A percentile compares a stretch with the other conserved stretches of the same genome.
phyloP scores from a whole-genome alignment of 2,888 invertebrate genomes.

The Oxyscelio sp. region DNA sequence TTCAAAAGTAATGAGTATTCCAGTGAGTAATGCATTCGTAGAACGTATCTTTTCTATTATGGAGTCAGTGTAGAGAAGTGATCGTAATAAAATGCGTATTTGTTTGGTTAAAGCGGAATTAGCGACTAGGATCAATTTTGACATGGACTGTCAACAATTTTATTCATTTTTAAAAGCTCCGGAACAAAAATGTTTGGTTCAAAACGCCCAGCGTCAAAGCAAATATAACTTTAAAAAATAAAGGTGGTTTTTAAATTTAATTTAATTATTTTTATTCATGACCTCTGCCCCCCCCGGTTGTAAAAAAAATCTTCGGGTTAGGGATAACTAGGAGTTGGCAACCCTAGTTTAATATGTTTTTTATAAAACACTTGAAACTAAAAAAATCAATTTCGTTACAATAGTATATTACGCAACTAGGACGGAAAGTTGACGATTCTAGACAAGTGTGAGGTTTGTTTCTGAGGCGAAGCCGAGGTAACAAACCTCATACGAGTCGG shows the following conservation, averaged over 20 bases:
- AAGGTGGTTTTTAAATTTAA: background rate
- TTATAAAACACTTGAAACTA: no score
- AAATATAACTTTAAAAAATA: background rate
- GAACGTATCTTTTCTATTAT: conserved; percentile 35
- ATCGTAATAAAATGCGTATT: conserved; percentile 15
- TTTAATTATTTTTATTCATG: no score
- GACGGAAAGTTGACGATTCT: no score
- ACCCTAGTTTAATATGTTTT: no score
- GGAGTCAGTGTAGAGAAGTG: conserved; percentile 19
- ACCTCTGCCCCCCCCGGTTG: no score
- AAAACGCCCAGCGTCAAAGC: background rate
- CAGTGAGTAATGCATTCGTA: conserved; percentile 34
- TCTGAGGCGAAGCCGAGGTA: no score
- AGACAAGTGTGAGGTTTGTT: no score
- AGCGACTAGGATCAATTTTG: conserved; percentile 9
- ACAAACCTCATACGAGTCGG: no score
- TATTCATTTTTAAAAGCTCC: background rate
- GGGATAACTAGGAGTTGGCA: no score
- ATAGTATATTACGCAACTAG: no score
- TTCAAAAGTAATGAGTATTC: conserved; percentile 16
- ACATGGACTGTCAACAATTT: conserved; percentile 8
- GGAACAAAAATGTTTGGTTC: background rate
- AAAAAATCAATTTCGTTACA: no score
- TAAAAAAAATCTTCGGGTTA: no score
- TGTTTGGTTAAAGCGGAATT: conserved; percentile 20